Evolutionary conservation across 1,140 invertebrate species (phyloP), one percentile per base, ranked within the genome.

Genomic region (Heliothis virescens): DNA sequence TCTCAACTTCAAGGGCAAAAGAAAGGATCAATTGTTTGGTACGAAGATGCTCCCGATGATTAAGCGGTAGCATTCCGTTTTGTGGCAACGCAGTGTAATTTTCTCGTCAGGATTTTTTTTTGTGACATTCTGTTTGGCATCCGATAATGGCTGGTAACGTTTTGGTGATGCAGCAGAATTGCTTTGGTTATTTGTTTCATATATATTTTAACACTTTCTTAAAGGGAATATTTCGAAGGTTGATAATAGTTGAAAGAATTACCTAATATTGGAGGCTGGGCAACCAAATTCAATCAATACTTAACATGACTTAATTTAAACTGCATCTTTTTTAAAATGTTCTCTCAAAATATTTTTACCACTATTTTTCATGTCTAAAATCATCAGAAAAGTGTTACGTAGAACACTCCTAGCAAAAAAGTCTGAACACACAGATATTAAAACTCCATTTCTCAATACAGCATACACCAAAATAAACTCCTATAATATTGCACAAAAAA

Each of bases 1-100:
- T 78, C 74, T 63, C 53, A 53, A 65, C 26, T 65, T 78, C 52
- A 69, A 57, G 63, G 75, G 60, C 26, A 29, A 59, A 63, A 67
- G 34, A 78, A 69, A 78, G 75, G 75, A 78, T 16, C 75, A 78
- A 78, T 78, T 78, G 63, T 78, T 78, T 78, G 62, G 75, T 78
- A 67, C 50, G 29, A 57, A 78, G 75, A 78, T 78, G 62, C 62
- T 55, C 41, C 63, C 50, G 50, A 55, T n/a, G 34, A 57, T 78
- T 78, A 78, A 57, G 75, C 63, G 63, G 75, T 78, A 78, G 75
- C 75, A 53, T 67, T 67, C 21, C 53, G 75, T 47, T 50, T 67
- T 48, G 53, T 77, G 48, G 34, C 47, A 65, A 11, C 18, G 10
- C n/a, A 18, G 62, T 52, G 75, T 78, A 78, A 78, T 78, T 78